These are phyloP conservation scores for Gnathonemus echidnorhynchus DNA, from an alignment of 2,113 vertebrate species.

Conservation along the genomic window DNA sequence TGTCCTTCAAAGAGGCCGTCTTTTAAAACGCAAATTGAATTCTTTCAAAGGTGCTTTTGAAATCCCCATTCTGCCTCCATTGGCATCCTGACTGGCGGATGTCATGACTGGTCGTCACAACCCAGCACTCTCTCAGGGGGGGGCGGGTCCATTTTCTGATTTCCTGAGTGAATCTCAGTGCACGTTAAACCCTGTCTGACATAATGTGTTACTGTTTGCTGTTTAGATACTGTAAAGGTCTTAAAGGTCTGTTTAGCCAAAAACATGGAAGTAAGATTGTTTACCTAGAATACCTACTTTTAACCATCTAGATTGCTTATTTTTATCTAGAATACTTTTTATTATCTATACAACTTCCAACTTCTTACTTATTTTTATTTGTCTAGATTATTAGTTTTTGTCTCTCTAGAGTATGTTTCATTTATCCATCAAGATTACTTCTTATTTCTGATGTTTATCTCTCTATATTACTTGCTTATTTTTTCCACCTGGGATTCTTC, in stretches of 20 bases:
- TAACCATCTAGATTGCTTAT: not conserved
- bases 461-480: not conserved
- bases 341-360: not conserved
- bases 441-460: not conserved
- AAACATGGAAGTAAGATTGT: not conserved
- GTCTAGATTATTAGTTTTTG: not conserved
- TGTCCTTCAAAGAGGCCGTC: conserved; percentile 37
- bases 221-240: not conserved
- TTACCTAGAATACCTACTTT: not conserved
- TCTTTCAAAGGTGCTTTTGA: conserved; percentile 18
- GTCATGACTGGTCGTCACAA: not conserved
- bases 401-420: not conserved
- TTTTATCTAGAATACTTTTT: not conserved
- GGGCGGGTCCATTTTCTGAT: not conserved
- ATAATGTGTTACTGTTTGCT: not conserved
- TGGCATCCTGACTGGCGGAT: conserved; percentile 9
- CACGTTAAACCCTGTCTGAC: not conserved
- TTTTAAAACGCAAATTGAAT: conserved; percentile 19
- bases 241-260: not conserved
- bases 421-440: not conserved
- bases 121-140: not conserved
- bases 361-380: not conserved
- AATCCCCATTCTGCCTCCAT: conserved; percentile 15
- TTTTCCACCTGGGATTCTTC: not conserved
- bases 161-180: not conserved